phyloP scores from a whole-genome alignment of 2,797 vertebrate species.

The Protosalanx chinensis region DNA sequence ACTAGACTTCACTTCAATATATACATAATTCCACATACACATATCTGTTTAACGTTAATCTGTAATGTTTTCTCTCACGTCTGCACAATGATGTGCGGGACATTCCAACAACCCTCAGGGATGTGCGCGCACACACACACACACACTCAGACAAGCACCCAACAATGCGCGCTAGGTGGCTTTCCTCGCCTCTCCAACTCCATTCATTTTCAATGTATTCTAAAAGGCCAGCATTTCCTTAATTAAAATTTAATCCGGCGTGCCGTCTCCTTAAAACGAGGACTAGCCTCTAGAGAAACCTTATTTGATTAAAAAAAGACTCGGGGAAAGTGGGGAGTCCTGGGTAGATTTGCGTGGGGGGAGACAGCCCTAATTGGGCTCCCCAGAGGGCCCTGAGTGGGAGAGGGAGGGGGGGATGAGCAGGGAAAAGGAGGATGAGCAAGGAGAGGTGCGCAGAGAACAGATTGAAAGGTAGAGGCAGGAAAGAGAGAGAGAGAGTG shows the following conservation, averaged over 20 bases:
- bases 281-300: conserved; percentile 49
- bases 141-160: conserved; percentile 15
- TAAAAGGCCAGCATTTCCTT: conserved; percentile 43
- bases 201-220: conserved; percentile 41
- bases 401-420: conserved; percentile 12
- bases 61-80: neutral
- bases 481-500: conserved; percentile 13
- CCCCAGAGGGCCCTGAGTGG: conserved; percentile 35
- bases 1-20: neutral
- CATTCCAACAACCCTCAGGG: conserved; percentile 9
- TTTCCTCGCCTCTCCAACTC: conserved; percentile 37
- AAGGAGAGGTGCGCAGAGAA: neutral
- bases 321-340: conserved; percentile 43
- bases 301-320: conserved; percentile 55
- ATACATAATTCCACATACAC: neutral
- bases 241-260: conserved; percentile 55
- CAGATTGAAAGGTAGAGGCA: conserved; percentile 2
- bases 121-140: neutral
- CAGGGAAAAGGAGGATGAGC: neutral
- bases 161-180: conserved; percentile 25
- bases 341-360: conserved; percentile 38
- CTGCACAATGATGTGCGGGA: neutral
- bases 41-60: neutral
- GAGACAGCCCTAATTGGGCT: conserved; percentile 47
- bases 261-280: conserved; percentile 50